A percentile compares a stretch with the other conserved stretches of the same genome.
Conservation (phyloP, 2,113 vertebrate genomes). For the Leucosticte australis region DNA sequence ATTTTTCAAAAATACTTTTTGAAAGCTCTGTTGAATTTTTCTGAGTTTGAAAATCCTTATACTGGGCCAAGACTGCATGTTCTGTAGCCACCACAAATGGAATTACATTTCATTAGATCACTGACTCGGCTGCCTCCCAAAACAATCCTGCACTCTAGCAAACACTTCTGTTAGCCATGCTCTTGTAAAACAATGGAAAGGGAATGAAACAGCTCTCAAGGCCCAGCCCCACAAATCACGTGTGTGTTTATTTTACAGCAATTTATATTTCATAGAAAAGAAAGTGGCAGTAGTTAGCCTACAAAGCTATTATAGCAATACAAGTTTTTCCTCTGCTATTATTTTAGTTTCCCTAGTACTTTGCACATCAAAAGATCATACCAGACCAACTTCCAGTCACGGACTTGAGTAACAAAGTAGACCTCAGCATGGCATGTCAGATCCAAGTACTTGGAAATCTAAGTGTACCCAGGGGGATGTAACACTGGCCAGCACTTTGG, state of each 20-base stretch:
- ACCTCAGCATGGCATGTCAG: neutral
- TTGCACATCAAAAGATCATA: neutral
- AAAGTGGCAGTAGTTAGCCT: neutral
- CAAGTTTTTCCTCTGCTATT: neutral
- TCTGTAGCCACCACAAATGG: neutral
- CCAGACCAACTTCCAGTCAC: neutral
- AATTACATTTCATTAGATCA: neutral
- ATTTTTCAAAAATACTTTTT: neutral
- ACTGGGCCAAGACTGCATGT: neutral
- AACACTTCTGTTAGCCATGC: neutral
- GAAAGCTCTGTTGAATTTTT: neutral
- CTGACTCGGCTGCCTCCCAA: neutral
- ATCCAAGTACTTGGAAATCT: neutral
- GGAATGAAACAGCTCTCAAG: neutral
- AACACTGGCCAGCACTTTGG: neutral
- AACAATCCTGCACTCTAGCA: neutral
- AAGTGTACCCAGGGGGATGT: neutral
- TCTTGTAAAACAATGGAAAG: neutral
- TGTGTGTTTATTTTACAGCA: neutral
- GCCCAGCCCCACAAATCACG: neutral
- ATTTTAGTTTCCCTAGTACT: neutral
- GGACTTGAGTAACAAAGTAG: neutral
- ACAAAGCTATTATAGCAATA: neutral
- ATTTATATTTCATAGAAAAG: neutral
- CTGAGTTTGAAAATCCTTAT: neutral